phyloP scores from a whole-genome alignment of 2,113 vertebrate genomes.

The Saccopteryx bilineata region DNA sequence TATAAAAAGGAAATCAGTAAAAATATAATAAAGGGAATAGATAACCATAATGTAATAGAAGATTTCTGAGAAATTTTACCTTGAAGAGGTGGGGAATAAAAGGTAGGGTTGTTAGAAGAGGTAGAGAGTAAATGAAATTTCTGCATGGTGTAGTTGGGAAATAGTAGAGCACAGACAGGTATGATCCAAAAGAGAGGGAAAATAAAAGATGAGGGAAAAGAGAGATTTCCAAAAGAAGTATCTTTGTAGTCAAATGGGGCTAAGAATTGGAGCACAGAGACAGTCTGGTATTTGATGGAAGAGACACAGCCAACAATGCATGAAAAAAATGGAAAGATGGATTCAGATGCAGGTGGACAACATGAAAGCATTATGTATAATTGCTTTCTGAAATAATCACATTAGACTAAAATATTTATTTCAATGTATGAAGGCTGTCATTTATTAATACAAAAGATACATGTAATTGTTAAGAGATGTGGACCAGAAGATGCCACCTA shows the following conservation, averaged over 20 bases:
- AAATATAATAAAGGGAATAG: not conserved
- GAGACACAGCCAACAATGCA: not conserved
- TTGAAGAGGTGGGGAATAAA: not conserved
- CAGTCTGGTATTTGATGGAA: not conserved
- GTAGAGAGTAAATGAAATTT: not conserved
- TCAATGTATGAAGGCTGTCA: not conserved
- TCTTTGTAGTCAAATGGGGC: not conserved
- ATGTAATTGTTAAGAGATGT: not conserved
- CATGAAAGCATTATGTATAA: not conserved
- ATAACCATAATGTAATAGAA: not conserved
- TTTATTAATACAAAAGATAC: not conserved
- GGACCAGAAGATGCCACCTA: not conserved
- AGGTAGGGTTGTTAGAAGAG: not conserved
- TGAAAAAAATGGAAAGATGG: not conserved
- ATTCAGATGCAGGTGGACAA: not conserved
- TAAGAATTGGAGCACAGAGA: not conserved
- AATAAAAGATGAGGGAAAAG: not conserved
- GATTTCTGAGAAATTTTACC: not conserved
- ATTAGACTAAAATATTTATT: not conserved
- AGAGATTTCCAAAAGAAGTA: not conserved
- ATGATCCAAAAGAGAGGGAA: not conserved
- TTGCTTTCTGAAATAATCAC: not conserved
- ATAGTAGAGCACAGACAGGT: not conserved
- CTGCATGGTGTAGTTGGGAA: not conserved
- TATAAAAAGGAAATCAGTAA: not conserved